Conservation (phyloP, 2,113 vertebrate genomes). For the Kobus ellipsiprymnus region DNA sequence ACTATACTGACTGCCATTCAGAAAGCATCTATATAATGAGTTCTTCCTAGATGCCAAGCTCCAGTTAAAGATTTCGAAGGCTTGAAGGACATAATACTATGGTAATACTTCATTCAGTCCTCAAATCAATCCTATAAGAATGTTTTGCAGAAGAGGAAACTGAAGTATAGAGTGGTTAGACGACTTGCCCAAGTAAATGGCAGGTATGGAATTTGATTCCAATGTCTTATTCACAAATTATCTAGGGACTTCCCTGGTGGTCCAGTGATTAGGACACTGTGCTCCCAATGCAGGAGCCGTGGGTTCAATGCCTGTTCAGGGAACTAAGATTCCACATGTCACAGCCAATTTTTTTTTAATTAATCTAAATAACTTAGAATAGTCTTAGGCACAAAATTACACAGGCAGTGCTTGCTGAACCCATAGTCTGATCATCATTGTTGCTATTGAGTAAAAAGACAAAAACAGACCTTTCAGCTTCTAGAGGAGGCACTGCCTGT, state of each 20-base stretch:
- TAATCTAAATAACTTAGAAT: neutral
- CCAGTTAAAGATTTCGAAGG: neutral
- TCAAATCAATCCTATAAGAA: neutral
- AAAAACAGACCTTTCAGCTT: neutral
- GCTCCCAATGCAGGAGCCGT: neutral
- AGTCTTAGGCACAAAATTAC: neutral
- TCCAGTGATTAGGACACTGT: neutral
- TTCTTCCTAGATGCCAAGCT: neutral
- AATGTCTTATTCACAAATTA: neutral
- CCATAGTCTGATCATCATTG: neutral
- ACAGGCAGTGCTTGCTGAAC: neutral
- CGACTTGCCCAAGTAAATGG: neutral
- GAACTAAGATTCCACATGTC: neutral
- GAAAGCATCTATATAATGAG: neutral
- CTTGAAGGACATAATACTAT: neutral
- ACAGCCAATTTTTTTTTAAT: neutral
- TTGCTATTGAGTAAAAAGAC: neutral
- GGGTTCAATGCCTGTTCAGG: neutral
- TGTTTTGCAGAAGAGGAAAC: neutral
- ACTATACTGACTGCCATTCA: neutral
- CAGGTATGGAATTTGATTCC: neutral
- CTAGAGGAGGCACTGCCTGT: neutral
- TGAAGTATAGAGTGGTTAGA: neutral
- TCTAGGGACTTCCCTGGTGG: neutral
- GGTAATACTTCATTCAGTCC: neutral